Conservation (phyloP, 1,140 invertebrate species). For the Myzus persicae region DNA sequence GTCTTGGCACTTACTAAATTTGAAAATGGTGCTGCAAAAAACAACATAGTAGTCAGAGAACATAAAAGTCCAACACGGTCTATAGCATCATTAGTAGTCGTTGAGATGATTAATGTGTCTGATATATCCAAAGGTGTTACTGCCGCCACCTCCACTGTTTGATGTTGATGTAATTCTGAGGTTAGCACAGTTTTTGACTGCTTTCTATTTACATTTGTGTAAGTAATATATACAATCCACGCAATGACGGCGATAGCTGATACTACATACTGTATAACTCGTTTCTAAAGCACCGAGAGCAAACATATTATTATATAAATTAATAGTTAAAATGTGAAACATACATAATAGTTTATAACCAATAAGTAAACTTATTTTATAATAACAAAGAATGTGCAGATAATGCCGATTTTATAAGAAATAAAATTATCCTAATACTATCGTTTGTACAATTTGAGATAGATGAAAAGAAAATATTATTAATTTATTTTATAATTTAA, state of each 20-base stretch:
- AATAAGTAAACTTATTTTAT: neutral
- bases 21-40: conserved; percentile 80
- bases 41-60: conserved; percentile 76
- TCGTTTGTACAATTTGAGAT: no score
- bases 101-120: neutral
- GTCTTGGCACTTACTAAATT: conserved; percentile 68
- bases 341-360: neutral
- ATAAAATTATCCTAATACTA: neutral
- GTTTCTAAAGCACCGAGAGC: neutral
- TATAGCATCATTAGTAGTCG: conserved; percentile 58
- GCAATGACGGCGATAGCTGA: neutral
- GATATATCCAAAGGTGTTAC: conserved; percentile 25
- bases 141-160: conserved; percentile 58
- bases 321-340: neutral
- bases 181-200: neutral
- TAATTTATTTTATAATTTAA: no score
- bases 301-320: neutral
- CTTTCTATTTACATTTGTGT: neutral
- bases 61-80: conserved; percentile 71
- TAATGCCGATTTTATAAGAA: neutral
- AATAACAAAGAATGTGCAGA: neutral
- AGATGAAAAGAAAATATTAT: no score
- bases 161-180: neutral
- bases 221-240: conserved; percentile 16
- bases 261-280: neutral